Conservation (phyloP, 2,113 vertebrate species). For the Zingel zingel region DNA sequence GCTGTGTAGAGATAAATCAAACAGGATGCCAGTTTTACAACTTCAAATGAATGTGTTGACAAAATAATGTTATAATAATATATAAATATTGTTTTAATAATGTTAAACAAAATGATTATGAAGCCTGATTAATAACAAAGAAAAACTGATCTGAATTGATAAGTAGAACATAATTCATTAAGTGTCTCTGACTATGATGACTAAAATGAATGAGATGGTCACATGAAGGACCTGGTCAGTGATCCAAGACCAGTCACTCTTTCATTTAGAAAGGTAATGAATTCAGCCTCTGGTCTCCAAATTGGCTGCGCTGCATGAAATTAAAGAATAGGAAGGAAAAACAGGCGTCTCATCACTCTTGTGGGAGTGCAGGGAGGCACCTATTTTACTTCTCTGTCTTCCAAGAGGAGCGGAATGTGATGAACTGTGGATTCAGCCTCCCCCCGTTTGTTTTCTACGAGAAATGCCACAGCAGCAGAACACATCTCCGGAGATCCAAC, state of each 20-base stretch:
- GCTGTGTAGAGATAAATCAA: not conserved
- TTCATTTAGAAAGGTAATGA: constrained; percentile 38
- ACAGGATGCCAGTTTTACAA: not conserved
- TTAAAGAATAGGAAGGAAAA: constrained; percentile 6
- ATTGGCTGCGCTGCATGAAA: constrained; percentile 27
- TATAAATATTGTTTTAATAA: constrained; percentile 8
- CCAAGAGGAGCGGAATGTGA: constrained; percentile 35
- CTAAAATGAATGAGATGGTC: constrained; percentile 61
- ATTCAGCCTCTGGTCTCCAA: constrained; percentile 36
- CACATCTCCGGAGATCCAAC: constrained; percentile 61
- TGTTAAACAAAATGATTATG: not conserved
- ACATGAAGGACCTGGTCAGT: constrained; percentile 54
- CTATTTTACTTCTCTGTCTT: constrained; percentile 42
- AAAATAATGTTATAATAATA: constrained; percentile 10
- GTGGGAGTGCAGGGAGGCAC: constrained; percentile 9
- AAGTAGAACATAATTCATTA: constrained; percentile 39
- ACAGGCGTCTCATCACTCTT: constrained; percentile 33
- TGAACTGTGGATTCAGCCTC: constrained; percentile 60
- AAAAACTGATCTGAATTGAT: constrained; percentile 15
- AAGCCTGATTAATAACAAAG: constrained; percentile 1
- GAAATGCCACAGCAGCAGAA: constrained; percentile 62
- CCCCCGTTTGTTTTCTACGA: constrained; percentile 7
- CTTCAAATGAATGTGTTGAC: constrained; percentile 19
- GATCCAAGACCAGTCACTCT: constrained; percentile 52
- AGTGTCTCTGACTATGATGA: constrained; percentile 28